Percentiles rank a stretch among this genome's conserved stretches.
Conservation (phyloP, 2,888 invertebrate species). For the Lottia gigantea region DNA sequence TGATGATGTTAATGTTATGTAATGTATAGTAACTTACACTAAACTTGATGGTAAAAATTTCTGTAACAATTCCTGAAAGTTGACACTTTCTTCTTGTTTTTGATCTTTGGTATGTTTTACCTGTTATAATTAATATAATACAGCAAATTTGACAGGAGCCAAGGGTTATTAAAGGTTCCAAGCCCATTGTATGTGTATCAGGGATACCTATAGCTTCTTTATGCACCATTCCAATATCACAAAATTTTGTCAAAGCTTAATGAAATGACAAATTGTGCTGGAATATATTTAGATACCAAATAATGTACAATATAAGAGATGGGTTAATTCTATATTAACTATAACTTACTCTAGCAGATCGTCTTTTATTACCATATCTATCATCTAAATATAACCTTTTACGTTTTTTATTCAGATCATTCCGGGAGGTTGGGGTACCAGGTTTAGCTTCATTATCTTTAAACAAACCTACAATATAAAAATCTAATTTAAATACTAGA, state of each 20-base stretch:
- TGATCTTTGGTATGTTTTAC: constrained; percentile 50
- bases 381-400: constrained; percentile 34
- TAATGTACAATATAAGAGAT: too few relatives aligned
- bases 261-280: too few relatives aligned
- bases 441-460: constrained; percentile 2
- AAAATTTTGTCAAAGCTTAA: too few relatives aligned
- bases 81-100: constrained; percentile 63
- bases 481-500: too few relatives aligned
- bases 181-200: constrained; percentile 4
- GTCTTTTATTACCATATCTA: constrained; percentile 45
- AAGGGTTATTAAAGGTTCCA: too few relatives aligned
- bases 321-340: too few relatives aligned
- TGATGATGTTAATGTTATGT: too few relatives aligned
- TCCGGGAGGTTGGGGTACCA: background rate
- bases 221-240: background rate
- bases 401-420: constrained; percentile 41
- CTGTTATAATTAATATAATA: constrained; percentile 23
- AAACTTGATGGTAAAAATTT: constrained; percentile 64
- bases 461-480: background rate
- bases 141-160: too few relatives aligned
- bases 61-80: constrained; percentile 63
- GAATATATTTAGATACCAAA: too few relatives aligned
- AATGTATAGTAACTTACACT: constrained; percentile 35
- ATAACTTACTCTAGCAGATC: constrained; percentile 59
- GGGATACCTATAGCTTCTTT: too few relatives aligned